Evolutionary conservation across 2,113 vertebrate genomes (phyloP).

Genomic region (Labeo catla): DNA sequence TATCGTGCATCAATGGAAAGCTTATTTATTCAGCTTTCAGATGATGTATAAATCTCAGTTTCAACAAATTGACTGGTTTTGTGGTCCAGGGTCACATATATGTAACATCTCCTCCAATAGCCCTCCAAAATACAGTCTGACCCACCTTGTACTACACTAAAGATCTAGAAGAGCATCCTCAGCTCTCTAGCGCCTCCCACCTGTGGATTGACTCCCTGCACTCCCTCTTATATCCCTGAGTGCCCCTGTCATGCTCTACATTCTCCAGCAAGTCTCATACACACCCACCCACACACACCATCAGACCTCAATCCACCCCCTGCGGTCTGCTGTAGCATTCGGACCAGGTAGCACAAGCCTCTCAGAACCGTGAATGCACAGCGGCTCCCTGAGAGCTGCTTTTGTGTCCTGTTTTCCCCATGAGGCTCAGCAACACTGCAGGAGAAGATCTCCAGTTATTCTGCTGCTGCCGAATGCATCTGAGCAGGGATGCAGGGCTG

Average conservation of each 20-base stretch:
- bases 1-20: no score
- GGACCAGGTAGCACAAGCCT: slow-evolving; percentile 26
- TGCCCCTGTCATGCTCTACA: not conserved
- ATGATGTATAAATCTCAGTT: no score
- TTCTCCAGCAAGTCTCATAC: slow-evolving; percentile 23
- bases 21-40: no score
- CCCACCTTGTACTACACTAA: not conserved
- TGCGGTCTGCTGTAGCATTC: slow-evolving; percentile 28
- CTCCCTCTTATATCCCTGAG: slow-evolving; percentile 8
- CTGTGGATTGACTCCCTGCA: slow-evolving; percentile 10
- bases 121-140: not conserved
- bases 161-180: not conserved
- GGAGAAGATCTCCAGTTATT: slow-evolving; percentile 13
- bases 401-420: slow-evolving; percentile 22
- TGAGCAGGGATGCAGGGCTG: slow-evolving; percentile 30
- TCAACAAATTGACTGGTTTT: no score
- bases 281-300: slow-evolving; percentile 13
- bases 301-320: slow-evolving; percentile 45
- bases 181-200: slow-evolving; percentile 30
- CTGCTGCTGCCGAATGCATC: not conserved
- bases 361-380: slow-evolving; percentile 32
- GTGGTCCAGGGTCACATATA: not conserved
- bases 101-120: not conserved
- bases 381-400: slow-evolving; percentile 10
- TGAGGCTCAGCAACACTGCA: slow-evolving; percentile 19